A percentile compares a stretch with the other conserved stretches of the same genome.
These are phyloP conservation scores for Nasonia giraulti DNA, from an alignment of 1,140 invertebrate genomes.

Conservation along the genomic window DNA sequence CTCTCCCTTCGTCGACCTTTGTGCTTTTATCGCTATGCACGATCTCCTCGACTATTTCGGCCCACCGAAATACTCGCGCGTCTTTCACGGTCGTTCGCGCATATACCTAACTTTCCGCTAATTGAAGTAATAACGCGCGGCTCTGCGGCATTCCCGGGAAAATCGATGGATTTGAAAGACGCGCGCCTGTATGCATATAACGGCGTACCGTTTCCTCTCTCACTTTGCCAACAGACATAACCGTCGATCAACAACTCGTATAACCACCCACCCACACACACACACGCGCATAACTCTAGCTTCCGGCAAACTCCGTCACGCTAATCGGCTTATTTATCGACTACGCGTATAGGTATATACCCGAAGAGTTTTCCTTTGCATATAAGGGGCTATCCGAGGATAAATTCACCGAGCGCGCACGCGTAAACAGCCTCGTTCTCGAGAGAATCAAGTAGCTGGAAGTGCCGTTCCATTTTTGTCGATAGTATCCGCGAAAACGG, in stretches of 20 bases:
- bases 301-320: background rate
- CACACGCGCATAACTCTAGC: background rate
- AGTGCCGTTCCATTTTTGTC: slow-evolving; percentile 34
- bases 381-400: background rate
- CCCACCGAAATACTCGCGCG: background rate
- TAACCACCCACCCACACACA: background rate
- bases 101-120: background rate
- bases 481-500: slow-evolving; percentile 33
- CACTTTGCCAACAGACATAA: background rate
- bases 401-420: background rate
- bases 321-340: slow-evolving; percentile 27
- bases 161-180: slow-evolving; percentile 21
- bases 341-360: background rate
- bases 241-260: slow-evolving; percentile 2
- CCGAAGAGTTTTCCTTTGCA: background rate
- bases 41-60: background rate
- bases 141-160: background rate
- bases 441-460: background rate
- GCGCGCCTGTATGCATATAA: too few species aligned
- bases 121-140: background rate
- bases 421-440: background rate
- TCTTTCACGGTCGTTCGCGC: too few species aligned
- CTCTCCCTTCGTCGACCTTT: background rate
- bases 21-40: background rate
- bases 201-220: background rate